phyloP scores from a whole-genome alignment of 1,140 invertebrate species.

The Aleiodes sp. region DNA sequence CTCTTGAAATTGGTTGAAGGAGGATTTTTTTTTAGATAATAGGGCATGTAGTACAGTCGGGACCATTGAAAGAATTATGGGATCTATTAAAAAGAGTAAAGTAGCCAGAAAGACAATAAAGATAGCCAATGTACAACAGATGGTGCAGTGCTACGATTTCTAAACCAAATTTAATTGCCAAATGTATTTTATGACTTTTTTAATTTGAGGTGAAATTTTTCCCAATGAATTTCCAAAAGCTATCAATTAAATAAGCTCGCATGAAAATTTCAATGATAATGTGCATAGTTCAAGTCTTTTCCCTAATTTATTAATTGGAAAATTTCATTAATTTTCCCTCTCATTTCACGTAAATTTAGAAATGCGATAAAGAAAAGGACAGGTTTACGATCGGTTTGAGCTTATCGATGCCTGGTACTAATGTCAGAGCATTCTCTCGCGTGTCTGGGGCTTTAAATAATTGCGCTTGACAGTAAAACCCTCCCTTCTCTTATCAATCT shows the following conservation, averaged over 20 bases:
- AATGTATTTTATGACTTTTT: background rate
- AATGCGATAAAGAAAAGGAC: background rate
- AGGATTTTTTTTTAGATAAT: too few relatives aligned
- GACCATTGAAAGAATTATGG: background rate
- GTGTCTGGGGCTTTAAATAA: conserved; percentile 11
- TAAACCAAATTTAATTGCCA: background rate
- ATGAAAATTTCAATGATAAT: too few relatives aligned
- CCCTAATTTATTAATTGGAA: background rate
- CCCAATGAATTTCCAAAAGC: too few relatives aligned
- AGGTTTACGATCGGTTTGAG: conserved; percentile 8
- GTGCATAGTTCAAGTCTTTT: background rate
- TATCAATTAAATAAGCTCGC: too few relatives aligned
- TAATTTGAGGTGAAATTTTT: background rate
- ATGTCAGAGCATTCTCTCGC: background rate
- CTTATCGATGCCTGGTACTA: conserved; percentile 1
- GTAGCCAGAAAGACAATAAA: background rate
- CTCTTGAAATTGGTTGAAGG: too few relatives aligned
- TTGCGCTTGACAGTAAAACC: conserved; percentile 6
- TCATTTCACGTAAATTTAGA: background rate
- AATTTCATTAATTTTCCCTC: conserved; percentile 11
- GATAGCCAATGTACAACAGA: background rate
- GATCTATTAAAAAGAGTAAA: background rate
- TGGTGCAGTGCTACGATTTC: background rate
- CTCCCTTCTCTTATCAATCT: background rate
- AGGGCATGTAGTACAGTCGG: too few relatives aligned